These are phyloP conservation scores for Pseudomyrmex flavicornis DNA, from an alignment of 1,140 invertebrate genomes.

Conservation along the genomic window DNA sequence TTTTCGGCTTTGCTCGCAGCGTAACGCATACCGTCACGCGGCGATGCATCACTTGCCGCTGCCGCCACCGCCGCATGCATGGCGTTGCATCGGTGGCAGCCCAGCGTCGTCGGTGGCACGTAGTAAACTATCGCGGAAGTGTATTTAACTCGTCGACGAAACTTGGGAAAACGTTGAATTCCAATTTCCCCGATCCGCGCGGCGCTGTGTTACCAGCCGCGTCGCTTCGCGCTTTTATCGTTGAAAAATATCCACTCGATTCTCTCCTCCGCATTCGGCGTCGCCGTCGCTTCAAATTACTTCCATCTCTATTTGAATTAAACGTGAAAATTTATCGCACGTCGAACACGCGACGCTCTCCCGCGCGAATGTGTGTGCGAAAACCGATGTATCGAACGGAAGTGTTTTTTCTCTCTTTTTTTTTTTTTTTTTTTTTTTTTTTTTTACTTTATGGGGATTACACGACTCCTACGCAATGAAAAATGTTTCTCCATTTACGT, in stretches of 20 bases:
- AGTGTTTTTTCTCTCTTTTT: background rate
- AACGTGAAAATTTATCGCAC: constrained; percentile 59
- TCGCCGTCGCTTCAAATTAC: constrained; percentile 27
- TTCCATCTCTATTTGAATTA: constrained; percentile 55
- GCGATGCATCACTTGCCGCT: constrained; percentile 43
- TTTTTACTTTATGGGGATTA: background rate
- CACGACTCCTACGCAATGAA: background rate
- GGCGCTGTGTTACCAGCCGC: background rate
- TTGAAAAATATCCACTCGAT: constrained; percentile 50
- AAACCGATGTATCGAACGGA: background rate
- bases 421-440: background rate
- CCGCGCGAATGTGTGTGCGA: background rate
- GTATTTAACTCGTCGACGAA: constrained; percentile 61
- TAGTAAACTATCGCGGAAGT: constrained; percentile 60
- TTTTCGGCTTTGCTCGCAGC: constrained; percentile 44
- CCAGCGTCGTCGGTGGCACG: background rate
- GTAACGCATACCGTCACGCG: constrained; percentile 15
- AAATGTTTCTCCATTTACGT: background rate
- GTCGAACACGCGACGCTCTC: background rate
- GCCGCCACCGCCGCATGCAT: constrained; percentile 9
- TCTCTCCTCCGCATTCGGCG: background rate
- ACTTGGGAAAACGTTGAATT: constrained; percentile 65
- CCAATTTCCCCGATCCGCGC: constrained; percentile 46
- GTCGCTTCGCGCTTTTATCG: constrained; percentile 5
- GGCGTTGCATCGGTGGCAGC: background rate